Percentiles rank a stretch among this genome's conserved stretches.
phyloP scores from a whole-genome alignment of 53 echinoderm and acorn worm genomes.

The Hippasteria phrygiana region DNA sequence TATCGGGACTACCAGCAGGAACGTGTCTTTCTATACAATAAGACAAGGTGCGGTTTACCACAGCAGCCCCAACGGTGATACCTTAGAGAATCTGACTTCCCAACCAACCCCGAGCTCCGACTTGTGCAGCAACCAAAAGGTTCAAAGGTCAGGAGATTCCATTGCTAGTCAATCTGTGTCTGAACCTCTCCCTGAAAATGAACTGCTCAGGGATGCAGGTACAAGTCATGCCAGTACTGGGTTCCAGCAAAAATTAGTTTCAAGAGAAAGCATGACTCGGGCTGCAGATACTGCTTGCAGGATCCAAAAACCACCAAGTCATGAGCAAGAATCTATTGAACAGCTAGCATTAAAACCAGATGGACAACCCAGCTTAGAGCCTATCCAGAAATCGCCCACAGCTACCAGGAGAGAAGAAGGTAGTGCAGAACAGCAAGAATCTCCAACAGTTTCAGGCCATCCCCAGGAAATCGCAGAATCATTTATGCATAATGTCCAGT shows the following conservation, averaged over 20 bases:
- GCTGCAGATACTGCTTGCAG: constrained; percentile 18
- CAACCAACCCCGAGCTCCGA: not conserved
- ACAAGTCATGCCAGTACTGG: not conserved
- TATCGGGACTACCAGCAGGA: not conserved
- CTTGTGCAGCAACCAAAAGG: not conserved
- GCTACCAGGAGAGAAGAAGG: not conserved
- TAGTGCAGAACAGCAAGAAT: not conserved
- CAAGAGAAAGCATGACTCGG: not conserved
- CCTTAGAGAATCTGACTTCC: not conserved
- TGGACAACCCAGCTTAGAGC: not conserved
- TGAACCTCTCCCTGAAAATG: not conserved
- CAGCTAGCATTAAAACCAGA: not conserved
- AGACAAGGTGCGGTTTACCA: not conserved
- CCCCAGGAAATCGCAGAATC: not conserved
- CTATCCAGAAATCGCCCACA: not conserved
- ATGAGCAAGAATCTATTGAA: not conserved
- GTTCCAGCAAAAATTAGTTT: not conserved
- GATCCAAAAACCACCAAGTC: not conserved
- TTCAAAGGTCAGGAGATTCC: not conserved
- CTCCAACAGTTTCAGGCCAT: not conserved
- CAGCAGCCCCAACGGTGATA: not conserved
- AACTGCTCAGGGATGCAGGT: not conserved
- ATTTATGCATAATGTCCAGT: not conserved
- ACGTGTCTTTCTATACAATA: not conserved
- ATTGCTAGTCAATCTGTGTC: not conserved